Base-by-base conservation (phyloP, 2,113 vertebrate species). In the Canis aureus region DNA sequence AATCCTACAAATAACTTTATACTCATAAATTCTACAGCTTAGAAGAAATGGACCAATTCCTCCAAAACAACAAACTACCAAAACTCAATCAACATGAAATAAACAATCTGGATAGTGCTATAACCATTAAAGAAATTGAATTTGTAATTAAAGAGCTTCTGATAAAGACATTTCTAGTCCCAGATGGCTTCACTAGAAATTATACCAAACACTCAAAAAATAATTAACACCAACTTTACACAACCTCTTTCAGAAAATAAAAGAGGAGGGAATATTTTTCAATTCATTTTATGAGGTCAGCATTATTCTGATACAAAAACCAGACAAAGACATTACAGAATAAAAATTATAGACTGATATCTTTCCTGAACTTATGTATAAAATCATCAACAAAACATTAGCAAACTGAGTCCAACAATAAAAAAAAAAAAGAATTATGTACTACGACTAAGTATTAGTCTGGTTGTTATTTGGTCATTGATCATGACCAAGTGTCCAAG, bases 111-210 rank as follows among this genome's bases (percentile, higher is more conserved):
- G 74, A 93, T 69, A 82, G 27, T 17, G 17, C 90, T 93, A 59
- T 82, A 91, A 91, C n/a, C 60, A 95, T 90, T 93, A 85, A 95
- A 87, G n/a, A 93, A 90, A 96, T 53, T 93, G 89, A 93, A 93
- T 95, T 86, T 82, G n/a, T 96, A 96, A 91, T 96, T 96, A 97
- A 97, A 95, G 73, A 95, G 74, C 35, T 51, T 53, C 53, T 17
- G 8, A 38, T 71, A 78, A 94, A 81, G 93, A 86, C 94, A 81
- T 90, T 27, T 83, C 81, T 62, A 82, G 59, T 76, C 60, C 51
- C 93, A 95, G 53, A 78, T 91, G 93, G 66, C 71, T 91, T 95
- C 9, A 74, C 55, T 81, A 62, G 81, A 95, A 96, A 91, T 76
- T 87, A 74, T 76, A 87, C 13, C 51, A 90, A 91, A 80, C 71